Evolutionary conservation across 2,113 vertebrate genomes (phyloP), one percentile per base, ranked within the genome.

Genomic region (Phyllostomus hastatus): DNA sequence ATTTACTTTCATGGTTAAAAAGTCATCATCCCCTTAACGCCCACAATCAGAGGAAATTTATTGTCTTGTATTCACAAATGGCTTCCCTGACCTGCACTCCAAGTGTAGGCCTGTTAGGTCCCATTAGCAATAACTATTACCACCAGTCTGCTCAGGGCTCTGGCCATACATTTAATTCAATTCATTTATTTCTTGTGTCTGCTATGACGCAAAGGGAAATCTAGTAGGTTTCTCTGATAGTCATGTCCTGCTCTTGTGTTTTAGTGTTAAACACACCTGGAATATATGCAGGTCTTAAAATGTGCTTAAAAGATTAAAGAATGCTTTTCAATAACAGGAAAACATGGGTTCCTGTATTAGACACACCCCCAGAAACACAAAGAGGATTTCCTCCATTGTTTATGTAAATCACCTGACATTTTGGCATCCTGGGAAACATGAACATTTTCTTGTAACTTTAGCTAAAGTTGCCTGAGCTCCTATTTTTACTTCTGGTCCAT

Each of bases 321-420:
- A 94, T 83, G 38, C 64, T 95, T 97, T 96, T 97, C 96, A 96
- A 97, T 94, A 95, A 97, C 97, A 97, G 97, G 97, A 97, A 97
- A 97, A 81, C 93, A 46, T 43, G 92, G 38, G 92, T 96, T 97
- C 96, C 96, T 95, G 94, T 96, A 97, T 97, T 96, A 96, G 92
- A 97, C 82, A 83, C 95, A 96, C 96, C 69, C 64, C 95, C 96
- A 78, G 91, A 90, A 96, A 88, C 67, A 95, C 92, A 94, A 72
- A 95, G 90, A 97, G 96, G 95, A 98, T 96, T 97, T 98, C 97
- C 96, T 97, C 89, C 64, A 72, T 80, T 93, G 78, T 97, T 97
- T 97, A 97, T 96, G 96, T 96, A 97, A 97, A 98, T 96, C 79
- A 93, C 59, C 89, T 0, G 22, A 35, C 92, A 96, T 75, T 96